Base-by-base conservation (phyloP, 2,888 invertebrate species). In the Lasioglossum vierecki region DNA sequence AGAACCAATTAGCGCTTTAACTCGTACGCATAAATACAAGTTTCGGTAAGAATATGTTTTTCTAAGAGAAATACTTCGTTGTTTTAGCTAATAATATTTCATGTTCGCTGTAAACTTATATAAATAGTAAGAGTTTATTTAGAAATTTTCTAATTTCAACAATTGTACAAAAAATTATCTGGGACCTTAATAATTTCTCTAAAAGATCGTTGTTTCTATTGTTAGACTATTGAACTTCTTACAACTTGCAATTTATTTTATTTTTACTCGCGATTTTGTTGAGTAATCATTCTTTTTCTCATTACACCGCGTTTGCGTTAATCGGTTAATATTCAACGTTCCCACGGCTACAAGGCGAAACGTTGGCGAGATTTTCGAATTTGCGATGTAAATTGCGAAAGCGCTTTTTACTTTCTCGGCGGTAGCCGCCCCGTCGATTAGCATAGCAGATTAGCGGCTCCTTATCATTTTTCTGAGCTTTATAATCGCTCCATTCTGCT, bases 311-410 rank as follows among this genome's bases (percentile, higher is more conserved):
- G 15, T 26, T 15, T 13, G 2, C 63, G 30, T 63, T 63, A 30
- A 63, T 15, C 63, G 63, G 30, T 35, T 39, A 6, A 18, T 35
- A 35, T 68, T 22, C 66, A 22, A 66, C 35, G 66, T 66, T 66
- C 18, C 22, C 22, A 9, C 35, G 22, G 8, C 39, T 35, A 8
- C 66, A 35, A 35, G 22, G 35, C 66, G 9, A 57, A 30, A 30
- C 63, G 30, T 8, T 9, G 0, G 35, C 35, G 35, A 68, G 66
- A 68, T 68, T 68, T 68, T 22, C 30, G 11, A 60, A 60, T 30
- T 41, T 41, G 75, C 39, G 41, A 71, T 46, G 68, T 35, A 66
- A 63, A 81, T 82, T 44, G n/a, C 63, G 22, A 49, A 63, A 72
- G 66, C 49, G 30, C n/a, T 3, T 63, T 30, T 63, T 22, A 49